Evolutionary conservation across 2,797 vertebrate genomes (phyloP).

Genomic region (Syngnathus acus): DNA sequence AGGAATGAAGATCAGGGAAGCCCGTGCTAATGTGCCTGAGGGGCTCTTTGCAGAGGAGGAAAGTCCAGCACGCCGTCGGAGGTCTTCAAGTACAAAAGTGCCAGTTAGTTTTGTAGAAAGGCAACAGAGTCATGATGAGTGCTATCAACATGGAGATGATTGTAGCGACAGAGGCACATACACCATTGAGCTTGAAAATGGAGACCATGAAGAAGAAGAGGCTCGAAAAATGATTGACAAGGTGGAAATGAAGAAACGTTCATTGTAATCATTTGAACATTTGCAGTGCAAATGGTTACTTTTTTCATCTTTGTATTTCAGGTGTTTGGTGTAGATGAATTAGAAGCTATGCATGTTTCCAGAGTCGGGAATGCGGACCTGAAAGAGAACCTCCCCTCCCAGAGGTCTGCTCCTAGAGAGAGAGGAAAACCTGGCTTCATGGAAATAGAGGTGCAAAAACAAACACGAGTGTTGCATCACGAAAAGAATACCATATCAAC

Average conservation of each 20-base stretch:
- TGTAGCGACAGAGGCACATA: conserved; percentile 93
- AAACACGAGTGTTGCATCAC: background rate
- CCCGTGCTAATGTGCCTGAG: conserved; percentile 72
- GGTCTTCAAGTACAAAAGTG: conserved; percentile 75
- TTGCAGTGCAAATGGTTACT: background rate
- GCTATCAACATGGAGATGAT: conserved; percentile 80
- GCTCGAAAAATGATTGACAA: conserved; percentile 92
- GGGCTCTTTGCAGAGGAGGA: conserved; percentile 85
- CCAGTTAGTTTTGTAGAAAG: conserved; percentile 54
- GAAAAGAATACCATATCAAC: background rate
- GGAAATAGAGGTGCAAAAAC: conserved; percentile 73
- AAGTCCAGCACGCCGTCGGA: conserved; percentile 82
- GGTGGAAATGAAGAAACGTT: conserved; percentile 60
- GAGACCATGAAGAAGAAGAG: conserved; percentile 83
- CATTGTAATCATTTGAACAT: background rate
- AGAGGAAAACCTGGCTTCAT: conserved; percentile 77
- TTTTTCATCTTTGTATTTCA: conserved; percentile 44
- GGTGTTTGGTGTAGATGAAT: conserved; percentile 90
- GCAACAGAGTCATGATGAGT: conserved; percentile 64
- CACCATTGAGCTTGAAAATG: conserved; percentile 87
- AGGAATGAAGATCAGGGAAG: conserved; percentile 73
- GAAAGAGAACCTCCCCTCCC: conserved; percentile 75
- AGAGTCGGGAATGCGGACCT: conserved; percentile 47
- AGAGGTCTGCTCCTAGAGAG: conserved; percentile 76
- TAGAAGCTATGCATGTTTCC: conserved; percentile 70